A percentile compares a stretch with the other conserved stretches of the same genome.
phyloP scores from a whole-genome alignment of 2,888 invertebrate species.

The Uloborus plumipes region DNA sequence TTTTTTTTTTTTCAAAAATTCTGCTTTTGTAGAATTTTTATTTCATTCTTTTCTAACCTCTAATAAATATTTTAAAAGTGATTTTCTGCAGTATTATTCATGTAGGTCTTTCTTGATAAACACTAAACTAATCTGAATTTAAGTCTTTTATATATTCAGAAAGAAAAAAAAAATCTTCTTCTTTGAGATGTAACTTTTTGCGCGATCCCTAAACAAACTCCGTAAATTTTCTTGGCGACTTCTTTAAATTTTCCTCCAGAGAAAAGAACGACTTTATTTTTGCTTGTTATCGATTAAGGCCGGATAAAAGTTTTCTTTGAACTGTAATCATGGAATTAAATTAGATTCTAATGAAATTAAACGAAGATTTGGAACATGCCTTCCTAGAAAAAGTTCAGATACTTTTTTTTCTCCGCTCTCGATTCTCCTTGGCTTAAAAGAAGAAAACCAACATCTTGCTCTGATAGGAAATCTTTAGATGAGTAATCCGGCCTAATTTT shows the following conservation, averaged over 20 bases:
- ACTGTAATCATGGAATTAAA: constrained; percentile 54
- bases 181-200: not conserved
- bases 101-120: too few relatives aligned
- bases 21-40: too few relatives aligned
- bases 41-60: too few relatives aligned
- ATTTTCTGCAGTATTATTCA: too few relatives aligned
- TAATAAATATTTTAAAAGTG: too few relatives aligned
- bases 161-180: too few relatives aligned
- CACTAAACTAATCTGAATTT: too few relatives aligned
- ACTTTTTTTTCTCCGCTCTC: constrained; percentile 14
- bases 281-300: constrained; percentile 21
- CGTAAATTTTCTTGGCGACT: not conserved
- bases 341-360: constrained; percentile 60
- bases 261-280: constrained; percentile 10
- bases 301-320: constrained; percentile 17
- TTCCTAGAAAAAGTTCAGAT: constrained; percentile 13
- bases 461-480: constrained; percentile 18
- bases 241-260: not conserved
- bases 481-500: constrained; percentile 32
- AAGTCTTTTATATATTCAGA: too few relatives aligned
- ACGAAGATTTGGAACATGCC: constrained; percentile 40
- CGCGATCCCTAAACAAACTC: not conserved
- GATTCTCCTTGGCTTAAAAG: constrained; percentile 4
- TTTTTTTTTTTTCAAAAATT: too few relatives aligned
- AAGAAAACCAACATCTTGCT: constrained; percentile 22